A percentile compares a stretch with the other conserved stretches of the same genome.
phyloP scores from a whole-genome alignment of 2,113 vertebrate genomes.

The Cephalopterus ornatus region DNA sequence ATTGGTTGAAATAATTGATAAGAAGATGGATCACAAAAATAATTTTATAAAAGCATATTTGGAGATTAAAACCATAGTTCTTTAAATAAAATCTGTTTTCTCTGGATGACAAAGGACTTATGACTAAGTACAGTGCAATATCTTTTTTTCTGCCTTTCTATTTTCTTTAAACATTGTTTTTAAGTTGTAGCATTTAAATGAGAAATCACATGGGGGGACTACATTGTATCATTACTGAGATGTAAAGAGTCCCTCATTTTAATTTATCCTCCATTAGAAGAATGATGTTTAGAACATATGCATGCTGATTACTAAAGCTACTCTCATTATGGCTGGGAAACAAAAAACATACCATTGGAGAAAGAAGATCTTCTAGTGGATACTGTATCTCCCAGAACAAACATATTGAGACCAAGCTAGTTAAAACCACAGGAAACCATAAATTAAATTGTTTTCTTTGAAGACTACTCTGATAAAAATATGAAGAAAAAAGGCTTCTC shows the following conservation, averaged over 20 bases:
- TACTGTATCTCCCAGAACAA: not conserved
- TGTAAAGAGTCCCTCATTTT: not conserved
- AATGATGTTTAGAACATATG: not conserved
- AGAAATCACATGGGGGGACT: not conserved
- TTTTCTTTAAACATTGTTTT: not conserved
- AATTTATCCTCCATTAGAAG: not conserved
- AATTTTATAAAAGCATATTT: not conserved
- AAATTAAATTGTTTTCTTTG: not conserved
- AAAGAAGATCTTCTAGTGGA: not conserved
- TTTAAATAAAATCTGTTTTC: constrained; percentile 2
- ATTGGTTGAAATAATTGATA: not conserved
- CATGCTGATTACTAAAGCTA: not conserved
- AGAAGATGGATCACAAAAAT: not conserved
- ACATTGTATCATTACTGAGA: not conserved
- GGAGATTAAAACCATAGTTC: not conserved
- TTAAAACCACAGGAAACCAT: not conserved
- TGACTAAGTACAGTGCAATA: not conserved
- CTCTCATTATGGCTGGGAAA: not conserved
- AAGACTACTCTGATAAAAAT: not conserved
- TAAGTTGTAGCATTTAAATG: not conserved
- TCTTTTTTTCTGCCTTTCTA: not conserved
- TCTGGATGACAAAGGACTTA: not conserved
- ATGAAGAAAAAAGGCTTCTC: not conserved
- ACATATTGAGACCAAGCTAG: not conserved
- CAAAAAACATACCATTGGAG: not conserved